Conservation (phyloP, 2,888 invertebrate species). For the Heliconius erato region DNA sequence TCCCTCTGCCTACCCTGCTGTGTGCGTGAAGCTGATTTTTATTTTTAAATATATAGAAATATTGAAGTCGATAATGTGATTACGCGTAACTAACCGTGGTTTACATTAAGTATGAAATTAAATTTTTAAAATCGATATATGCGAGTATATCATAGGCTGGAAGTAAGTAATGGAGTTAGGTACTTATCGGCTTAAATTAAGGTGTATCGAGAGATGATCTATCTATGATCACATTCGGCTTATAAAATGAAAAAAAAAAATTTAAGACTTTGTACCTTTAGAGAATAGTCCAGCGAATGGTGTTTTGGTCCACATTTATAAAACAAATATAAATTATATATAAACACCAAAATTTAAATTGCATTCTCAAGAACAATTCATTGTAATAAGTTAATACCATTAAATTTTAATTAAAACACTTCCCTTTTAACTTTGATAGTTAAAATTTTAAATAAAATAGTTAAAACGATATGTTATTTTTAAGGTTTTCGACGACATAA, state of each 20-base stretch:
- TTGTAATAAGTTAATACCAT: neutral
- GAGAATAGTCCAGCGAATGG: constrained; percentile 35
- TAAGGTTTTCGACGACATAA: constrained; percentile 1
- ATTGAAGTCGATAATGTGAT: too few relatives aligned
- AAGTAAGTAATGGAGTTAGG: too few relatives aligned
- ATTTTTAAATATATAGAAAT: too few relatives aligned
- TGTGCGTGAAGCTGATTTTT: too few relatives aligned
- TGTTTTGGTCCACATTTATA: constrained; percentile 44
- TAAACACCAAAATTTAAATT: neutral
- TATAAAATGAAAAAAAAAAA: neutral
- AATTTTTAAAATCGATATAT: too few relatives aligned
- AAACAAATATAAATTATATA: neutral
- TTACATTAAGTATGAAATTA: too few relatives aligned
- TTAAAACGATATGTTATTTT: neutral
- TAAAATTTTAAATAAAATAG: neutral
- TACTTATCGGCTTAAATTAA: too few relatives aligned
- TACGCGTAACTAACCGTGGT: too few relatives aligned
- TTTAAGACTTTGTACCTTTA: constrained; percentile 27
- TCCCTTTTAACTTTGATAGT: neutral
- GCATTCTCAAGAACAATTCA: neutral
- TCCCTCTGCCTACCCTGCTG: too few relatives aligned
- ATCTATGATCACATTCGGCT: neutral
- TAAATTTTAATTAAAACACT: neutral
- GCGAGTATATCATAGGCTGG: too few relatives aligned
- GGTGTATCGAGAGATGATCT: too few relatives aligned